Percentiles rank a stretch among this genome's conserved stretches.
Evolutionary conservation across 2,797 vertebrate genomes (phyloP).

Genomic region (Spondyliosoma cantharus): DNA sequence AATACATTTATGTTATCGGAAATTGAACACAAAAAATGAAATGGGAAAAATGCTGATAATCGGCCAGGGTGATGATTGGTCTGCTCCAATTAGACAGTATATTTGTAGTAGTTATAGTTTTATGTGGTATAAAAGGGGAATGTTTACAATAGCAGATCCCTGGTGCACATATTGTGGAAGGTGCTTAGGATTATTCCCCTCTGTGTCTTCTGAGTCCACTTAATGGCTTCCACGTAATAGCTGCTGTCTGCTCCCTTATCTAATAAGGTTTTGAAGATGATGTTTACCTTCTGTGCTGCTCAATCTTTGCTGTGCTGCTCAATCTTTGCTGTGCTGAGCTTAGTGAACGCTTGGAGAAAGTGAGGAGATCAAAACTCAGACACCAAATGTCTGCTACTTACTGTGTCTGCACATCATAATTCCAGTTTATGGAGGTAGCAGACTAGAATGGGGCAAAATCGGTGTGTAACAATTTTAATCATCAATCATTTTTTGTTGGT

Average conservation of each 20-base stretch:
- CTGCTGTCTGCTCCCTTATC: constrained; percentile 5
- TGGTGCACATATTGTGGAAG: neutral
- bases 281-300: neutral
- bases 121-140: neutral
- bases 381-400: neutral
- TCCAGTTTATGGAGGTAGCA: neutral
- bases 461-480: too few species aligned
- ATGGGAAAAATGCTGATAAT: too few species aligned
- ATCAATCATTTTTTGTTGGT: too few species aligned
- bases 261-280: constrained; percentile 4
- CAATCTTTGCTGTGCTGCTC: neutral
- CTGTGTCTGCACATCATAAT: neutral
- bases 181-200: neutral
- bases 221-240: neutral
- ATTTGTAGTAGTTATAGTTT: too few species aligned
- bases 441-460: neutral
- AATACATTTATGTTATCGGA: too few species aligned
- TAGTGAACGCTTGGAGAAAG: neutral
- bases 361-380: neutral
- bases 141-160: neutral
- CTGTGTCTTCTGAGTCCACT: neutral
- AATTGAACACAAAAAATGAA: too few species aligned
- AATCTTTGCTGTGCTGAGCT: neutral
- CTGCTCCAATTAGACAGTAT: too few species aligned
- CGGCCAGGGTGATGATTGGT: too few species aligned